These are phyloP conservation scores for Agapornis roseicollis DNA, from an alignment of 2,113 vertebrate species.

Conservation along the genomic window DNA sequence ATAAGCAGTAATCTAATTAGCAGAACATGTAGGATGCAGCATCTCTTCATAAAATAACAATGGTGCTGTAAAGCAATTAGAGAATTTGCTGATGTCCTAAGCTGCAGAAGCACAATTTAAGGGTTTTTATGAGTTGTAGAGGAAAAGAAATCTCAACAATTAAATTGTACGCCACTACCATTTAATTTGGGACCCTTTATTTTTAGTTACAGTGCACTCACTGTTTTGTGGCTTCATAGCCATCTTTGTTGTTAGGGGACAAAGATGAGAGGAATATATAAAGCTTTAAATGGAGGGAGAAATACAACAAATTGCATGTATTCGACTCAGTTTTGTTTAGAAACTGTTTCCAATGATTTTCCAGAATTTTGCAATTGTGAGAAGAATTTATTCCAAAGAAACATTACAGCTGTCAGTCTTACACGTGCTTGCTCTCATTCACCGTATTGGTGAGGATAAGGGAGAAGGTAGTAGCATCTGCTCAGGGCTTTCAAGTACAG, in stretches of 20 bases:
- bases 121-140: not conserved
- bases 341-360: not conserved
- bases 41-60: not conserved
- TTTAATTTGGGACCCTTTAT: slow-evolving; percentile 15
- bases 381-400: not conserved
- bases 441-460: not conserved
- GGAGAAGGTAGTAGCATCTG: not conserved
- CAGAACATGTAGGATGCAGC: not conserved
- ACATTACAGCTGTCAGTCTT: not conserved
- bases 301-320: not conserved
- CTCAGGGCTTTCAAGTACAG: not conserved
- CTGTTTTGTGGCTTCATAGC: not conserved
- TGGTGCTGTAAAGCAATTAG: not conserved
- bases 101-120: not conserved
- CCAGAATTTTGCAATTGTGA: not conserved
- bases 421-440: fast-evolving
- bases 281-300: not conserved
- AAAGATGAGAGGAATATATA: not conserved
- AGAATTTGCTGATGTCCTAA: slow-evolving; percentile 7
- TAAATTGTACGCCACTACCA: not conserved
- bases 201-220: slow-evolving; percentile 6
- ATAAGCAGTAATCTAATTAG: not conserved
- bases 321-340: not conserved
- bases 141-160: not conserved
- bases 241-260: not conserved